Percentiles rank a stretch among this genome's conserved stretches.
Conservation (phyloP, 1,140 invertebrate species). For the Cecropterus lyciades region DNA sequence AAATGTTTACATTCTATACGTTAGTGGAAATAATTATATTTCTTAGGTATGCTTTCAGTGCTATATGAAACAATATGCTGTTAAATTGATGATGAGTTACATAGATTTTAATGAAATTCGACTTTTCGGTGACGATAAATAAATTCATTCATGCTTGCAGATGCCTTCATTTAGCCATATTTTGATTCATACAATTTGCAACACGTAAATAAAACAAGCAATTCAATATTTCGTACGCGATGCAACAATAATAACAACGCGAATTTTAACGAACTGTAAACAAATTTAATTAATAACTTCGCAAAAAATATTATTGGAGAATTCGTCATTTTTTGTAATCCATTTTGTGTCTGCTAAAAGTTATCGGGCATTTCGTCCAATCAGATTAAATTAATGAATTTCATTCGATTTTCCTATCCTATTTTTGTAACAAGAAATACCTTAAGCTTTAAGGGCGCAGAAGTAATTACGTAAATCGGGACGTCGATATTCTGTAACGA, state of each 20-base stretch:
- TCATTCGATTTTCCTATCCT: slow-evolving; percentile 1
- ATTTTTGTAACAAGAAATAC: background rate
- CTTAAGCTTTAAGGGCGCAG: too few relatives aligned
- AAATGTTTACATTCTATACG: too few relatives aligned
- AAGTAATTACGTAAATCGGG: too few relatives aligned
- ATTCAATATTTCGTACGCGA: slow-evolving; percentile 27
- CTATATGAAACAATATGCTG: too few relatives aligned
- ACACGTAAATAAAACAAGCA: slow-evolving; percentile 21
- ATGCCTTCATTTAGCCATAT: background rate
- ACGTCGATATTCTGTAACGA: too few relatives aligned
- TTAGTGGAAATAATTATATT: too few relatives aligned
- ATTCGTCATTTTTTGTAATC: slow-evolving; percentile 21
- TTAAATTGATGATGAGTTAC: too few relatives aligned
- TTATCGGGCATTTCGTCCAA: slow-evolving; percentile 11
- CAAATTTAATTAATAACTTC: slow-evolving; percentile 36
- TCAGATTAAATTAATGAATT: slow-evolving; percentile 19
- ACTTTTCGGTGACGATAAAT: too few relatives aligned
- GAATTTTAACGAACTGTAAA: slow-evolving; percentile 35
- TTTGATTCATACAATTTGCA: slow-evolving; percentile 21
- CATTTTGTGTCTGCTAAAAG: slow-evolving; percentile 14
- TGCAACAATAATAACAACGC: slow-evolving; percentile 31
- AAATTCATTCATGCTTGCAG: too few relatives aligned
- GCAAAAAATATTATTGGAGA: slow-evolving; percentile 28
- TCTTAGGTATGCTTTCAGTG: too few relatives aligned
- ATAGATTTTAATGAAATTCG: too few relatives aligned